Base-by-base conservation (phyloP, 2,888 invertebrate genomes). In the Cheilosia scutellata region DNA sequence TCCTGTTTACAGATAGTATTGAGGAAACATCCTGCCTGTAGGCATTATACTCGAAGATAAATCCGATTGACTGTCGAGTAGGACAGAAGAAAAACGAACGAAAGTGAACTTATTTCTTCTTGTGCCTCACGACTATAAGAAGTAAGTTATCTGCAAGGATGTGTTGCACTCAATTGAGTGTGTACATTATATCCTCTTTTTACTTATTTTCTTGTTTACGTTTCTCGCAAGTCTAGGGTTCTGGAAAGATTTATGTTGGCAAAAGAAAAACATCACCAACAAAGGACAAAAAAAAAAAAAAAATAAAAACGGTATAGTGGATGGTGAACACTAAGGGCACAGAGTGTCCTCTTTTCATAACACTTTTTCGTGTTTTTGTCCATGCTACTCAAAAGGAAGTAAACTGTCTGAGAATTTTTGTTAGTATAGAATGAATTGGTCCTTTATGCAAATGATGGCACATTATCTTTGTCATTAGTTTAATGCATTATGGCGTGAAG, bases 161-260 rank as follows among this genome's bases (percentile, higher is more conserved):
- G 84, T 84, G 84, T 76, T 84, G 84, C 75, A 80, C 80, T 80
- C 84, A 86, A 86, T 86, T 80, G 75, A 72, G 75, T 80, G 11
- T 11, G 76, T 71, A 80, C 71, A 70, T 57, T 68, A 75, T 75
- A 60, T 44, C 74, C 44, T 66, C 4, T 75, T 55, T 66, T 20
- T 70, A 7, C 49, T 79, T 70, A 53, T 44, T 66, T 42, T 9
- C 49, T 66, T 80, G 80, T 79, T 65, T 84, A 75, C 58, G 58
- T 66, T 70, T 75, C 29, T 70, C 16, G 47, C 29, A 68, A 63
- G 20, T 40, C 68, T 62, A 31, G 11, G 16, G 27, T 27, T 27
- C 6, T 20, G 57, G 13, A 13, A 65, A 80, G 80, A 84, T 71
- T 84, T 84, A 84, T 84, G 60, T 63, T 29, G 55, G 33, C 63